Percentiles rank a stretch among this genome's conserved stretches.
Conservation (phyloP, 2,113 vertebrate species). For the Caloenas nicobarica region DNA sequence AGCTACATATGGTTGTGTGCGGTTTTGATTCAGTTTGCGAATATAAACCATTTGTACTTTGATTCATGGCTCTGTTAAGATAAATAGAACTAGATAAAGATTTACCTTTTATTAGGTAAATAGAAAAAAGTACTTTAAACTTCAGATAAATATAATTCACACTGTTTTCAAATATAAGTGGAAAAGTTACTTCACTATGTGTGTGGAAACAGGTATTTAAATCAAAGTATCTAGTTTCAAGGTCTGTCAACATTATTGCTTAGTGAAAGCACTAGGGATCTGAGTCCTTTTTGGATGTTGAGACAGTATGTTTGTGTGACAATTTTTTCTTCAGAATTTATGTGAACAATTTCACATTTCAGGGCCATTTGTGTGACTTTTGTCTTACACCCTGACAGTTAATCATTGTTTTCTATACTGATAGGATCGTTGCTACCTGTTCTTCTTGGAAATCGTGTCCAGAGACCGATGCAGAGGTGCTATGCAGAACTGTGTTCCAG, state of each 20-base stretch:
- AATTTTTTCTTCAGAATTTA: not conserved
- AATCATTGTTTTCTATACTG: not conserved
- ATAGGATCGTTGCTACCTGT: conserved; percentile 82
- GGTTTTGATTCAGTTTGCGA: not conserved
- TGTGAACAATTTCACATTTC: not conserved
- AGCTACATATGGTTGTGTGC: not conserved
- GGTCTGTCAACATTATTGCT: not conserved
- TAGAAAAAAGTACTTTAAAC: not conserved
- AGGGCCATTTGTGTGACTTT: not conserved
- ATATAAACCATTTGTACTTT: not conserved
- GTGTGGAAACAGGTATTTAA: not conserved
- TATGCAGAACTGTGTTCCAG: conserved; percentile 77
- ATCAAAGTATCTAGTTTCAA: not conserved
- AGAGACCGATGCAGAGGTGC: conserved; percentile 83
- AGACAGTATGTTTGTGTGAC: not conserved
- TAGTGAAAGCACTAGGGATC: not conserved
- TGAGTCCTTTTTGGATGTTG: not conserved
- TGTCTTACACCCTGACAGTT: not conserved
- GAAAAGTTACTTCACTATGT: not conserved
- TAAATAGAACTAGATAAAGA: not conserved
- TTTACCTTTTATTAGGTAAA: not conserved
- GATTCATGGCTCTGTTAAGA: not conserved
- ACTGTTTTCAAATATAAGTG: not conserved
- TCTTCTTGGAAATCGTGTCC: conserved; percentile 88
- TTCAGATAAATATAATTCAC: not conserved